A percentile compares a stretch with the other conserved stretches of the same genome.
phyloP scores from a whole-genome alignment of 2,888 invertebrate genomes.

The Bruchidius siliquastri region DNA sequence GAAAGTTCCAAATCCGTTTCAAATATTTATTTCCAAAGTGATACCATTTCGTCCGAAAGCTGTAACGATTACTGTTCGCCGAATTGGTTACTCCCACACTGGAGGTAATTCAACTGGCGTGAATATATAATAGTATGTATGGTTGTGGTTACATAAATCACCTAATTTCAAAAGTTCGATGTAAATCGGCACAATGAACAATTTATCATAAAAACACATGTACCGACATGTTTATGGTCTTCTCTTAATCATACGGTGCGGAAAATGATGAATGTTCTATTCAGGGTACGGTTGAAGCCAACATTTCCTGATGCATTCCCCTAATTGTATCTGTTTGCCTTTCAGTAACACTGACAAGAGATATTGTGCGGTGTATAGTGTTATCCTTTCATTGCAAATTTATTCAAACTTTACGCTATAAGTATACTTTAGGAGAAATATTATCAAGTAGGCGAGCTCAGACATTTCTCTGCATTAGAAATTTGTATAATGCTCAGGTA shows the following conservation, averaged over 20 bases:
- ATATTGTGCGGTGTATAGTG: background rate
- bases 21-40: no score
- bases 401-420: no score
- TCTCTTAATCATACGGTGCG: background rate
- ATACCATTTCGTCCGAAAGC: no score
- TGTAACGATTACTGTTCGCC: no score
- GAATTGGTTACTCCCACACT: no score
- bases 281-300: background rate
- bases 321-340: background rate
- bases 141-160: background rate
- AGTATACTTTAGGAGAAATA: no score
- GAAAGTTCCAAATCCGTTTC: no score
- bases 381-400: background rate
- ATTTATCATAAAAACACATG: background rate
- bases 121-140: background rate
- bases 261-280: background rate
- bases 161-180: background rate
- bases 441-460: no score
- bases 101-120: no score
- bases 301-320: background rate
- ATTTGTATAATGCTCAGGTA: no score
- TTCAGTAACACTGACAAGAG: background rate
- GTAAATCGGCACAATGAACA: background rate
- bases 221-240: background rate
- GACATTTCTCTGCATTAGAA: no score